Conservation (phyloP, 2,113 vertebrate species). For the Oryzias melastigma region DNA sequence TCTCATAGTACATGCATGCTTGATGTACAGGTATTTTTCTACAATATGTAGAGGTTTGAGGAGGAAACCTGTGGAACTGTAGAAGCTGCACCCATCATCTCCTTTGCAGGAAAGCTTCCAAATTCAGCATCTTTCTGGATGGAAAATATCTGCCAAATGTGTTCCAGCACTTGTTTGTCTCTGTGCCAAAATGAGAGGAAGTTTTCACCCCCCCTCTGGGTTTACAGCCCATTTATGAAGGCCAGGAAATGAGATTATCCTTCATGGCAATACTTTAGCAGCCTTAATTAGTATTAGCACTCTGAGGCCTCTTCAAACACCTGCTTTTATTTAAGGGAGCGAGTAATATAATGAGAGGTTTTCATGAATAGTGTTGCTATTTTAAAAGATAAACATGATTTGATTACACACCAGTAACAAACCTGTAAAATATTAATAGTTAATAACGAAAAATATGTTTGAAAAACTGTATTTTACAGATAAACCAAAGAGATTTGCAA, state of each 20-base stretch:
- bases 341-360: constrained; percentile 29
- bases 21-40: not conserved
- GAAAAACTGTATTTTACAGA: constrained; percentile 1
- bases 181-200: constrained; percentile 12
- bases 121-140: not conserved
- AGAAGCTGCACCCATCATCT: not conserved
- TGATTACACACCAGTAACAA: constrained; percentile 1
- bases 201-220: constrained; percentile 4
- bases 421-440: constrained; percentile 1
- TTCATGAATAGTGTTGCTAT: constrained; percentile 19
- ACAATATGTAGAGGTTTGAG: no score
- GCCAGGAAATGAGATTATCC: constrained; percentile 45
- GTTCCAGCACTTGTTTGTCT: constrained; percentile 18
- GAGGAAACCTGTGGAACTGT: no score
- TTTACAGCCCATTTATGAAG: constrained; percentile 44
- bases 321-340: constrained; percentile 19
- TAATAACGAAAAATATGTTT: not conserved
- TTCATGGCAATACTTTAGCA: constrained; percentile 40
- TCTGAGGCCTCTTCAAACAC: constrained; percentile 19
- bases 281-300: constrained; percentile 39
- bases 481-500: constrained; percentile 7
- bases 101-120: not conserved
- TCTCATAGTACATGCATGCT: not conserved
- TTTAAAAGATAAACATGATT: constrained; percentile 6
- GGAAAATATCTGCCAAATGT: constrained; percentile 21